Conservation (phyloP, 2,113 vertebrate genomes). For the Eclectus roratus region DNA sequence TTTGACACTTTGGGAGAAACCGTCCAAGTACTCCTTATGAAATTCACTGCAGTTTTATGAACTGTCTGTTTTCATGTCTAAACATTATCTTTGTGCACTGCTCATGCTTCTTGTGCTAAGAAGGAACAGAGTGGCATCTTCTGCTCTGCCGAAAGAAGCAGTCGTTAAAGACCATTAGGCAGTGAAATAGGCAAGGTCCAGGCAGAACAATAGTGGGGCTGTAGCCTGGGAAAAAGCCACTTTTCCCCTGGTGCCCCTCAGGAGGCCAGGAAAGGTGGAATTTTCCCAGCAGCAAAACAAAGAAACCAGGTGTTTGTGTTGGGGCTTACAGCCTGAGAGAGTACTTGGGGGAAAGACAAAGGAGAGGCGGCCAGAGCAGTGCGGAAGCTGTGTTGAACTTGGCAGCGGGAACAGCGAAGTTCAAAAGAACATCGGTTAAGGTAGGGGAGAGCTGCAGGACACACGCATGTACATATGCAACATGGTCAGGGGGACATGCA, state of each 20-base stretch:
- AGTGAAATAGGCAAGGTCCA: neutral
- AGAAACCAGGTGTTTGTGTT: neutral
- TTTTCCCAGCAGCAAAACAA: slow-evolving; percentile 12
- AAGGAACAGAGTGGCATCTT: neutral
- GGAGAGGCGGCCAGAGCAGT: neutral
- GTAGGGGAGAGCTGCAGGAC: neutral
- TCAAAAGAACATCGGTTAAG: rapidly evolving
- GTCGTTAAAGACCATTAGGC: neutral
- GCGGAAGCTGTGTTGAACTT: neutral
- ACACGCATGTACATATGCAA: rapidly evolving
- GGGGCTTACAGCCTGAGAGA: neutral
- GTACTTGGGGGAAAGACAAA: neutral
- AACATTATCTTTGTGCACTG: neutral
- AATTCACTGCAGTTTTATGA: neutral
- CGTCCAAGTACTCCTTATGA: neutral
- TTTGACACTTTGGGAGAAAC: neutral
- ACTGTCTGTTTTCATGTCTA: neutral
- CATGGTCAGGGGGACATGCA: rapidly evolving
- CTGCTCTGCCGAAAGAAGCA: neutral
- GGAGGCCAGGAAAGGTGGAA: neutral
- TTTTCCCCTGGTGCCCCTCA: neutral
- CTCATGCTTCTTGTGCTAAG: neutral
- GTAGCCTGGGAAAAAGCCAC: neutral
- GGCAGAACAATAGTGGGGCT: neutral
- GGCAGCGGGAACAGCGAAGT: neutral